Conservation (phyloP, 2,888 invertebrate species). For the Glaucopsyche alexis region DNA sequence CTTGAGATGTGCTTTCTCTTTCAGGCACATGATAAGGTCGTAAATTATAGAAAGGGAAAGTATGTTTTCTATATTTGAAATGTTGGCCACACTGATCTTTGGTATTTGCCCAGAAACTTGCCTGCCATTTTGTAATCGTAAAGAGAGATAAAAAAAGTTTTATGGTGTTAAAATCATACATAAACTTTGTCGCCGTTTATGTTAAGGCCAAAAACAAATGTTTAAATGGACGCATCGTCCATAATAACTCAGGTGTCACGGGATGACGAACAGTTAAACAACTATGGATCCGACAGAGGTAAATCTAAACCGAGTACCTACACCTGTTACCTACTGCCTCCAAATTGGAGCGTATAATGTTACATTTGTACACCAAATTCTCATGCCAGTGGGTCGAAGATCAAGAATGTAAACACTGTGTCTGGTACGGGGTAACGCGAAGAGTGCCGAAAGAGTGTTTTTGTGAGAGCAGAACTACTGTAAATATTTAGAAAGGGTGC, state of each 20-base stretch:
- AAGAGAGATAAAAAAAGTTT: slow-evolving; percentile 80
- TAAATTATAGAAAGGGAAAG: slow-evolving; percentile 45
- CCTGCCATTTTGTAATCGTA: slow-evolving; percentile 81
- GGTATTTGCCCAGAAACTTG: slow-evolving; percentile 70
- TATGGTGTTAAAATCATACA: slow-evolving; percentile 78
- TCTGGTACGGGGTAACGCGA: neutral
- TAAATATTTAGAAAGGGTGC: slow-evolving; percentile 74
- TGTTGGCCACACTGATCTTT: slow-evolving; percentile 66
- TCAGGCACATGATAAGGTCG: slow-evolving; percentile 26
- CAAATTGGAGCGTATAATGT: slow-evolving; percentile 76
- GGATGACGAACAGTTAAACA: slow-evolving; percentile 97
- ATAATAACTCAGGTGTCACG: slow-evolving; percentile 99
- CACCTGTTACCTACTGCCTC: slow-evolving; percentile 78
- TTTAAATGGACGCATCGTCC: slow-evolving; percentile 98
- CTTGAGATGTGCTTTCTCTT: slow-evolving; percentile 46
- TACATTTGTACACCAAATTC: slow-evolving; percentile 59
- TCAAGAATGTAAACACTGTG: slow-evolving; percentile 44
- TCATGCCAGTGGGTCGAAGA: slow-evolving; percentile 65
- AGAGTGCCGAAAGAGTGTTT: slow-evolving; percentile 41
- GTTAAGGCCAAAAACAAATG: slow-evolving; percentile 77
- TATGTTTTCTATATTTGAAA: slow-evolving; percentile 48
- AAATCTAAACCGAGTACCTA: slow-evolving; percentile 76
- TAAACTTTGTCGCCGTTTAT: slow-evolving; percentile 75
- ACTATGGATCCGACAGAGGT: slow-evolving; percentile 96
- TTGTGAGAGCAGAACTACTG: slow-evolving; percentile 57